Evolutionary conservation across 2,113 vertebrate species (phyloP), one percentile per base, ranked within the genome.

Genomic region (Sylvietta virens): DNA sequence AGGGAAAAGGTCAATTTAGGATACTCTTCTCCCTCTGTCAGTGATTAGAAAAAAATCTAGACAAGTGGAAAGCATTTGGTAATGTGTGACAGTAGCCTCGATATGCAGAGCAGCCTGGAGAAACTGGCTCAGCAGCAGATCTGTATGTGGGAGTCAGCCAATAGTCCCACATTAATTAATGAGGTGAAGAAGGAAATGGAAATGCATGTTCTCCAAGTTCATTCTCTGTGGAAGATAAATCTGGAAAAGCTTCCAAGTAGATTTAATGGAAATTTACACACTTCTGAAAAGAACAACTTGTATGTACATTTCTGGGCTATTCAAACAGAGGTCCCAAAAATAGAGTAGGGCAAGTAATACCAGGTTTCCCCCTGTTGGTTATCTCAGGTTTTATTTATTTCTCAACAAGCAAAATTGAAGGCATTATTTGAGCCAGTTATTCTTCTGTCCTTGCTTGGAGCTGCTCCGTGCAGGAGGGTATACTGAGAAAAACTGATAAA

Each of bases 131-230:
- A 92, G 77, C 48, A 57, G 84, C 70, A 76, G 57, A 67, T 92
- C 72, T 54, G 19, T 40, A 28, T 23, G 76, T 94, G 57, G 81
- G 94, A 91, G 86, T 89, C 57, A 85, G 89, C 91, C 61, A 88
- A 17, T 30, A 48, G 56, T 81, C 57, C 80, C 45, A 31, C 50
- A 15, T 84, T 90, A 94, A 69, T 93, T 78, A 94, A 88, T 71
- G 86, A 87, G 48, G 57, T 87, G 91, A 95, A 86, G 77, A 87
- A 79, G 60, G 47, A 93, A 88, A 70, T 73, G 79, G 58, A 90
- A 93, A 48, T 53, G 22, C 54, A 50, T 50, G 24, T 39, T 76
- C 61, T 94, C 40, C 35, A 60, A 95, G 86, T 86, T 86, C 31
- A 67, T 67, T 91, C 65, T 90, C 50, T 50, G 21, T 26, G 47